A percentile compares a stretch with the other conserved stretches of the same genome.
These are phyloP conservation scores for Trematocara unimaculatum DNA, from an alignment of 2,113 vertebrate species.

Conservation along the genomic window DNA sequence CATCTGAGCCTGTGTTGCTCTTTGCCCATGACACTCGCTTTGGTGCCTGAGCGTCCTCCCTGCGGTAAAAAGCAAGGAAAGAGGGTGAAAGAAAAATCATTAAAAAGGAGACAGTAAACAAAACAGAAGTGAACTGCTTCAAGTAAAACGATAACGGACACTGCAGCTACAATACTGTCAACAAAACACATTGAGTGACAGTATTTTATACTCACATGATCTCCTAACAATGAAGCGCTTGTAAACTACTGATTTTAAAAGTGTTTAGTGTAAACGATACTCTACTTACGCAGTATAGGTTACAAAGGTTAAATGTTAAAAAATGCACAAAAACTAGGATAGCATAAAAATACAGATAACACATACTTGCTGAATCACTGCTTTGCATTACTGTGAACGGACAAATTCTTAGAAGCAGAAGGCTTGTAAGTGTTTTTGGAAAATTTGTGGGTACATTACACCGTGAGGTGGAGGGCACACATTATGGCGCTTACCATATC, in stretches of 20 bases:
- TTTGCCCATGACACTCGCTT: conserved; percentile 84
- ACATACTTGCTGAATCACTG: not conserved
- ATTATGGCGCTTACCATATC: not conserved
- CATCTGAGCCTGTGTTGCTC: conserved; percentile 76
- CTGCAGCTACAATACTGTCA: not conserved
- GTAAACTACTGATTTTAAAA: not conserved
- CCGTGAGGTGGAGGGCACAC: not conserved
- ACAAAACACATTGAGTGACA: not conserved
- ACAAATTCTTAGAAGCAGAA: not conserved
- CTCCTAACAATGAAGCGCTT: not conserved
- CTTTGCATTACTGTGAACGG: not conserved
- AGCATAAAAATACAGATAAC: not conserved
- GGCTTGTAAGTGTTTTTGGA: not conserved
- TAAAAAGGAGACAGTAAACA: not conserved
- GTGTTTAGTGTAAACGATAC: not conserved
- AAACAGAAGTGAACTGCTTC: not conserved
- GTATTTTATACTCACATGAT: not conserved
- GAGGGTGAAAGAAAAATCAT: not conserved
- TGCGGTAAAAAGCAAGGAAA: conserved; percentile 16
- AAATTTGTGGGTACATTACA: not conserved
- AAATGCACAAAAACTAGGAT: not conserved
- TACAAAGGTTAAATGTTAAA: not conserved
- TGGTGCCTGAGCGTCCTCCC: conserved; percentile 85
- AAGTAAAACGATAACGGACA: not conserved
- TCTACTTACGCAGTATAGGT: not conserved